Percentiles rank a stretch among this genome's conserved stretches.
Evolutionary conservation across 2,888 invertebrate species (phyloP).

Genomic region (Pyralis farinalis): DNA sequence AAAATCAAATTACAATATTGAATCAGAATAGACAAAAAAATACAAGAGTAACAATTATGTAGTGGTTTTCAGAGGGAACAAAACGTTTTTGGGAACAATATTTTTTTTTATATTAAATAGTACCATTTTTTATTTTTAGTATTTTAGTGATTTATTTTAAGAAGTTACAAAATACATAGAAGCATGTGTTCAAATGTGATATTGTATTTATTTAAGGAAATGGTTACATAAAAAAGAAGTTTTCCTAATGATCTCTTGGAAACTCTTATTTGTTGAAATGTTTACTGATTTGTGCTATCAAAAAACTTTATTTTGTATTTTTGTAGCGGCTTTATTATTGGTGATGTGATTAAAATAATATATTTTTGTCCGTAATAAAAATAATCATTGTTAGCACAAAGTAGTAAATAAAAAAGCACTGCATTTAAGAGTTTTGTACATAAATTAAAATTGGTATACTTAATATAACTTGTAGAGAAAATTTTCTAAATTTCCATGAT

Average conservation of each 20-base stretch:
- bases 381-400: slow-evolving; percentile 29
- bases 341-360: not conserved
- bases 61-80: slow-evolving; percentile 32
- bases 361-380: slow-evolving; percentile 6
- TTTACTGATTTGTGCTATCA: slow-evolving; percentile 35
- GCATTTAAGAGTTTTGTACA: slow-evolving; percentile 75
- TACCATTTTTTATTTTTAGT: slow-evolving; percentile 21
- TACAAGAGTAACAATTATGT: not conserved
- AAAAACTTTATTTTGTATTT: slow-evolving; percentile 14
- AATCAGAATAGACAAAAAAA: not conserved
- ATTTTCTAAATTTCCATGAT: slow-evolving; percentile 60
- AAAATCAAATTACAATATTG: not conserved
- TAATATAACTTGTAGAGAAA: slow-evolving; percentile 59
- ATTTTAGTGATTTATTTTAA: slow-evolving; percentile 36
- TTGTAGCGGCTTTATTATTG: no score
- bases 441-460: slow-evolving; percentile 77
- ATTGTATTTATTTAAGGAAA: slow-evolving; percentile 72
- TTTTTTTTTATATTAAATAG: slow-evolving; percentile 7
- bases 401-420: slow-evolving; percentile 21
- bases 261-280: slow-evolving; percentile 66
- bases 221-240: slow-evolving; percentile 61
- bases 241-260: slow-evolving; percentile 79
- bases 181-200: slow-evolving; percentile 80
- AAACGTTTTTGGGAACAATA: slow-evolving; percentile 45
- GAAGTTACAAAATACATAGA: slow-evolving; percentile 53